phyloP scores from a whole-genome alignment of 2,113 vertebrate genomes.

The Thamnaconus septentrionalis region DNA sequence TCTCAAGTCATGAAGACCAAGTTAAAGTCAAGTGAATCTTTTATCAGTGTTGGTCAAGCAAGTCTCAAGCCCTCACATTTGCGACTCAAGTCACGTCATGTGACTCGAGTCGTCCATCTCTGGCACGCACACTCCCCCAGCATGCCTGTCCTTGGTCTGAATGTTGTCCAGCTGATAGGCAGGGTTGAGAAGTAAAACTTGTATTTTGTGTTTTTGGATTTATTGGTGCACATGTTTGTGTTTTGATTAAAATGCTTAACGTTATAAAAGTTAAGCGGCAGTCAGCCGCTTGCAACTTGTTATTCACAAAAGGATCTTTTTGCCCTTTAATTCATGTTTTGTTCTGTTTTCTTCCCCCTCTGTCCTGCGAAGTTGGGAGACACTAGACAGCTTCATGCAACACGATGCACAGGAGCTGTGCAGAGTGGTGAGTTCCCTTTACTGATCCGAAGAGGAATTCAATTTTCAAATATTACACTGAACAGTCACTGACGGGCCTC shows the following conservation, averaged over 20 bases:
- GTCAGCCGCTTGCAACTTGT: too few species aligned
- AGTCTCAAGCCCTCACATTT: too few species aligned
- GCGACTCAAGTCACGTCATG: too few species aligned
- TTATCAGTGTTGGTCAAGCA: too few species aligned
- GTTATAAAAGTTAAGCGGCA: too few species aligned
- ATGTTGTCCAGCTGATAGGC: neutral
- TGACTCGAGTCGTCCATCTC: too few species aligned
- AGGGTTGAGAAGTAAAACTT: neutral
- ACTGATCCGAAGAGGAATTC: neutral
- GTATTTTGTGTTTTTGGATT: neutral
- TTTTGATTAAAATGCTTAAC: too few species aligned
- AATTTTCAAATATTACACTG: too few species aligned
- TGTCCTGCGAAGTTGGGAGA: constrained; percentile 90
- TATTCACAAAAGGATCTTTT: neutral
- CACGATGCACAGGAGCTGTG: constrained; percentile 98
- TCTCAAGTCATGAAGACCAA: too few species aligned
- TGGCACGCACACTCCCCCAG: too few species aligned
- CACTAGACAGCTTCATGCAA: constrained; percentile 99
- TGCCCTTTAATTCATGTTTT: neutral
- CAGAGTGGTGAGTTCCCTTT: constrained; percentile 90
- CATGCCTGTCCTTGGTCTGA: neutral
- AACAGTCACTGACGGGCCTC: neutral
- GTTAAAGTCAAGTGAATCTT: too few species aligned
- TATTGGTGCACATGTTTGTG: too few species aligned
- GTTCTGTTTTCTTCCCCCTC: constrained; percentile 10